A percentile compares a stretch with the other conserved stretches of the same genome.
Evolutionary conservation across 1,140 invertebrate species (phyloP).

Genomic region (Nilaparvata lugens): DNA sequence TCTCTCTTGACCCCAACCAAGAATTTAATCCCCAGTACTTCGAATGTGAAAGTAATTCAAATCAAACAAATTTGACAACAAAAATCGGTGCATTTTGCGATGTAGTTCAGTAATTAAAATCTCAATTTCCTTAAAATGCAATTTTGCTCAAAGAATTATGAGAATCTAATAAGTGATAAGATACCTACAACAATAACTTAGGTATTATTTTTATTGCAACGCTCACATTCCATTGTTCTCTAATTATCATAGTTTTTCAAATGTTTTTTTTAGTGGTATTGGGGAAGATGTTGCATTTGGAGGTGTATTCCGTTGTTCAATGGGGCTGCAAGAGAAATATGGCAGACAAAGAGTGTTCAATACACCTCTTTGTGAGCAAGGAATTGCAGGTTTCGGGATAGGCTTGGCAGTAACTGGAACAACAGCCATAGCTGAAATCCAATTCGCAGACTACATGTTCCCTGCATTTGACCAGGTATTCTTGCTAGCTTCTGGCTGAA

Average conservation of each 20-base stretch:
- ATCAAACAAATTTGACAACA: too few relatives aligned
- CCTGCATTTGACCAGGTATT: slow-evolving; percentile 96
- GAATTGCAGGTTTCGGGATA: slow-evolving; percentile 96
- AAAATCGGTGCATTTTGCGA: too few relatives aligned
- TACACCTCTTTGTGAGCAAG: slow-evolving; percentile 95
- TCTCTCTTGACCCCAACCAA: too few relatives aligned
- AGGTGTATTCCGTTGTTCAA: slow-evolving; percentile 93
- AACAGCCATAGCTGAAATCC: slow-evolving; percentile 96
- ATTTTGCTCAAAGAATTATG: too few relatives aligned
- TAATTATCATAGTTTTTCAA: too few relatives aligned
- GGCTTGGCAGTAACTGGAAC: slow-evolving; percentile 81
- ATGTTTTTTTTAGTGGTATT: slow-evolving; percentile 60
- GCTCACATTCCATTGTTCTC: not conserved
- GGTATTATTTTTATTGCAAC: not conserved
- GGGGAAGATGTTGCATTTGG: slow-evolving; percentile 99
- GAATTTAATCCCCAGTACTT: too few relatives aligned
- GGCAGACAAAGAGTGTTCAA: slow-evolving; percentile 94
- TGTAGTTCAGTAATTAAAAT: too few relatives aligned
- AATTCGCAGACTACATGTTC: slow-evolving; percentile 99
- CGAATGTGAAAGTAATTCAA: too few relatives aligned
- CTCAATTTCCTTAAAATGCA: too few relatives aligned
- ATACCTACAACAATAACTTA: too few relatives aligned
- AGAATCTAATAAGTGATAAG: too few relatives aligned
- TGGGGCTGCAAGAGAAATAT: slow-evolving; percentile 89
- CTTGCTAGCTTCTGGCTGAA: not conserved